Percentiles rank a stretch among this genome's conserved stretches.
Evolutionary conservation across 1,140 invertebrate genomes (phyloP).

Genomic region (Ectropis grisescens): DNA sequence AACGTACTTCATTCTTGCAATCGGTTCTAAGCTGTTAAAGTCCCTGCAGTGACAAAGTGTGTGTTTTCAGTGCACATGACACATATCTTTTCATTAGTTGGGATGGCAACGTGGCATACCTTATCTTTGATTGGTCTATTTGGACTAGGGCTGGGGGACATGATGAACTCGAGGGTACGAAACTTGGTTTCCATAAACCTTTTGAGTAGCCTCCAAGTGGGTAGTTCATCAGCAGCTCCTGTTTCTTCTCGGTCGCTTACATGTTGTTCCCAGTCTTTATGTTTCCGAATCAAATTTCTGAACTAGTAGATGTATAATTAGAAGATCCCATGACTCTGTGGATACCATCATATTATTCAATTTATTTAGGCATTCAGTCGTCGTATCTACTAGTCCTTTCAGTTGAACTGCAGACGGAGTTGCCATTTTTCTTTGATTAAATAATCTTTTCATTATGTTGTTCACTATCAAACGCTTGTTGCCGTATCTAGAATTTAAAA

Average conservation of each 20-base stretch:
- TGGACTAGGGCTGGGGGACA: not conserved
- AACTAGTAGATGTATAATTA: conserved; percentile 26
- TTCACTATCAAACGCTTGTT: no score
- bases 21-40: conserved; percentile 4
- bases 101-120: not conserved
- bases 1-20: conserved; percentile 6
- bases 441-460: no score
- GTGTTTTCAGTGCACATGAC: conserved; percentile 2
- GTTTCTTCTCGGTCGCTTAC: conserved; percentile 8
- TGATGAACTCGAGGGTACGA: conserved; percentile 22
- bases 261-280: conserved; percentile 28
- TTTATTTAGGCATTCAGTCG: no score
- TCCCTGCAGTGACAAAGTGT: conserved; percentile 8
- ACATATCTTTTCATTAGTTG: not conserved
- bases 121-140: not conserved
- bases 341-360: conserved; percentile 23
- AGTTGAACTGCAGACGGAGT: conserved; percentile 16
- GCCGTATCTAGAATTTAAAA: no score
- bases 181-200: no score
- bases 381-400: conserved; percentile 34
- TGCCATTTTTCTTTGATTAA: conserved; percentile 8
- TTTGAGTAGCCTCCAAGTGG: no score
- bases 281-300: conserved; percentile 28
- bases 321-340: conserved; percentile 27
- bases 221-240: no score